These are phyloP conservation scores for Tetramorium simillimum DNA, from an alignment of 1,140 invertebrate genomes.

Conservation along the genomic window DNA sequence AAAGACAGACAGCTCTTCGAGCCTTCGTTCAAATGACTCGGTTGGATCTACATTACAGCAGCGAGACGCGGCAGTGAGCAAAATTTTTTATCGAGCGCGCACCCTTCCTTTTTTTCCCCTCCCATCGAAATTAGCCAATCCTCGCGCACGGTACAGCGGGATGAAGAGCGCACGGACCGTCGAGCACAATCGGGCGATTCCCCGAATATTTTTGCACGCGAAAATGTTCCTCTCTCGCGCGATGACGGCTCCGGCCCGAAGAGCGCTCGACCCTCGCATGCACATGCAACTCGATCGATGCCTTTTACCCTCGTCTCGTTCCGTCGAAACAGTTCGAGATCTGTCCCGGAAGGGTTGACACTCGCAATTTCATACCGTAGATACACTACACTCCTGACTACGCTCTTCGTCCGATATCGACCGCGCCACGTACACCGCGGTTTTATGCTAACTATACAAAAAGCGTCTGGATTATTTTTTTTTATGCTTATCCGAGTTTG, in stretches of 20 bases:
- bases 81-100: constrained; percentile 20
- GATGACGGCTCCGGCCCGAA: background rate
- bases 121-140: constrained; percentile 23
- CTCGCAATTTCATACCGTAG: constrained; percentile 18
- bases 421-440: constrained; percentile 55
- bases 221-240: constrained; percentile 31
- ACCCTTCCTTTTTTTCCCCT: background rate
- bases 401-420: constrained; percentile 70
- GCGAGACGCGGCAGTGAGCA: background rate
- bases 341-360: constrained; percentile 37
- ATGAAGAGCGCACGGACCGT: background rate
- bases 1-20: constrained; percentile 10
- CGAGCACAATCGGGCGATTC: background rate
- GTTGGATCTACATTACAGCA: constrained; percentile 9
- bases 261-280: background rate
- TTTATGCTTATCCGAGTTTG: constrained; percentile 77
- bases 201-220: constrained; percentile 28
- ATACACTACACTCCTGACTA: constrained; percentile 50
- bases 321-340: constrained; percentile 25
- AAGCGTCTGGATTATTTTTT: constrained; percentile 81
- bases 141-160: background rate
- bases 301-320: background rate
- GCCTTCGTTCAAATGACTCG: constrained; percentile 43
- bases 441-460: constrained; percentile 77
- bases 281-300: background rate